A percentile compares a stretch with the other conserved stretches of the same genome.
phyloP scores from a whole-genome alignment of 2,888 invertebrate species.

The Nymphalis urticae region DNA sequence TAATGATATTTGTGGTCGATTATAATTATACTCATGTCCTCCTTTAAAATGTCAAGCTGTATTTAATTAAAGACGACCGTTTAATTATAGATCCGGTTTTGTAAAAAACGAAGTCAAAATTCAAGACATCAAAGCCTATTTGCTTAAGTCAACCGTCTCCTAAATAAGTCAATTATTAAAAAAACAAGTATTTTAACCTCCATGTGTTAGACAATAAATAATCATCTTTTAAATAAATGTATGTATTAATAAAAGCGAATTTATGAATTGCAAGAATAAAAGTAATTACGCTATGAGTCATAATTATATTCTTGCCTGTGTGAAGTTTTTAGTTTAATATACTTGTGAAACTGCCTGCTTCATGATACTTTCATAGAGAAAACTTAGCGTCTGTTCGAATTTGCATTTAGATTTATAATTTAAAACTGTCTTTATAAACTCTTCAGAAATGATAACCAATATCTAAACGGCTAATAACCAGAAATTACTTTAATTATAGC shows the following conservation, averaged over 20 bases:
- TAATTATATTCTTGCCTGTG: background rate
- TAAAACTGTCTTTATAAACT: no score
- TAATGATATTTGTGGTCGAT: conserved; percentile 81
- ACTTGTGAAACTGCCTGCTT: background rate
- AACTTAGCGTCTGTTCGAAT: background rate
- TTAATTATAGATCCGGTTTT: conserved; percentile 70
- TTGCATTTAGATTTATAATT: background rate
- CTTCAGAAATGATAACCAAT: no score
- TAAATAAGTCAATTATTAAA: background rate
- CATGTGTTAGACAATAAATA: no score
- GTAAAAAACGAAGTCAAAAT: conserved; percentile 36
- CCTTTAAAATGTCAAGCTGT: conserved; percentile 80
- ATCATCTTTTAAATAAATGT: no score
- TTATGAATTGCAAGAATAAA: background rate
- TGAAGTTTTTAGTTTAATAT: conserved; percentile 4
- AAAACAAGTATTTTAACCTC: no score
- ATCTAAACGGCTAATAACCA: no score
- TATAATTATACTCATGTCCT: conserved; percentile 79
- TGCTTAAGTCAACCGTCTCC: conserved; percentile 7
- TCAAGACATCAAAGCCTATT: conserved; percentile 17
- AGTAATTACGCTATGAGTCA: background rate
- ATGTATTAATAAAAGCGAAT: background rate
- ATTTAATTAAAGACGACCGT: conserved; percentile 72
- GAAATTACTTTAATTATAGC: background rate
- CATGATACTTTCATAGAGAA: background rate